Conservation (phyloP, 2,888 invertebrate genomes). For the Epirrhoe tristata region DNA sequence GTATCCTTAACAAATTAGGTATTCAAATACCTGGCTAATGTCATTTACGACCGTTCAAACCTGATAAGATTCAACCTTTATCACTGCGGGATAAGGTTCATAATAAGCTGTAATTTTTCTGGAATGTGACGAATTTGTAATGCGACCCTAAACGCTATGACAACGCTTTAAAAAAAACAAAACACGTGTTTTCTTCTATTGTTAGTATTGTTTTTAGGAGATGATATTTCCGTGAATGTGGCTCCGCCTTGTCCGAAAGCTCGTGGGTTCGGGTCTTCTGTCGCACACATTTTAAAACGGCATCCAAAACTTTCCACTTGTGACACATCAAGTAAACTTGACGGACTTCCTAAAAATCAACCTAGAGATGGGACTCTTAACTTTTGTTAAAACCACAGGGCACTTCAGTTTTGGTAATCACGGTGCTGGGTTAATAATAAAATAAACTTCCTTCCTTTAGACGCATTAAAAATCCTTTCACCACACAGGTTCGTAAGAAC, state of each 20-base stretch:
- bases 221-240: constrained; percentile 17
- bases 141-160: constrained; percentile 62
- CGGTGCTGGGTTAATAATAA: no score
- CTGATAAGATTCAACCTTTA: constrained; percentile 39
- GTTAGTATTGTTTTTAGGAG: constrained; percentile 13
- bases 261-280: background rate
- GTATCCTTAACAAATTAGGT: constrained; percentile 30
- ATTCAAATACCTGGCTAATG: constrained; percentile 17
- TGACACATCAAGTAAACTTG: no score
- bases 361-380: no score
- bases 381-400: no score
- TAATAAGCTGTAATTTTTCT: constrained; percentile 36
- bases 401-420: no score
- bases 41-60: constrained; percentile 14
- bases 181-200: constrained; percentile 56
- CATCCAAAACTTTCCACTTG: background rate
- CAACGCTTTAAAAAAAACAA: constrained; percentile 61
- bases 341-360: no score
- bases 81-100: constrained; percentile 42
- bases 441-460: no score
- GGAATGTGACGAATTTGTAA: constrained; percentile 72
- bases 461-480: no score
- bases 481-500: no score
- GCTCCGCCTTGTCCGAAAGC: background rate
- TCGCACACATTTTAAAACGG: background rate